Evolutionary conservation across 2,888 invertebrate genomes (phyloP), one percentile per base, ranked within the genome.

Genomic region (Melanargia galathea): DNA sequence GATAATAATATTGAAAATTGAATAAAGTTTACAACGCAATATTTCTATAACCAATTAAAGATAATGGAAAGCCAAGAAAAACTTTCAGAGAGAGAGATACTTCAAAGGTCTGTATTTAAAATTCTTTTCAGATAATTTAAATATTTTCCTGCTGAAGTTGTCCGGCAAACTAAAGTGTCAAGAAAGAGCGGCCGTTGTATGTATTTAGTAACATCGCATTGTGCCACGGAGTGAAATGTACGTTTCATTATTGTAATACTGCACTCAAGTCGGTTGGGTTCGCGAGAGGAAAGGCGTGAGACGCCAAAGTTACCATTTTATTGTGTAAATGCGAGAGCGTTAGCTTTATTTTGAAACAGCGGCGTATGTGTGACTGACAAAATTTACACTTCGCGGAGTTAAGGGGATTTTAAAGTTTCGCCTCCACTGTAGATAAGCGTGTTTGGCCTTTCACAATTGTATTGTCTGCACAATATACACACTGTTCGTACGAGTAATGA

Each of bases 231-330:
- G 70, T 67, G 71, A 76, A 75, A 73, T 74, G 72, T 72, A 73
- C 63, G 68, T 74, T 75, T 72, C 69, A 73, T 79, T 75, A 76
- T 76, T 72, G 71, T 73, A 73, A 72, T 70, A 72, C 70, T 74
- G 71, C 74, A 73, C 76, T 76, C 72, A 69, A 75, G 73, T 72
- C 69, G 68, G 64, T 70, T 56, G 64, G 57, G 66, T 63, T 60
- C 62, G 58, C 61, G 54, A 65, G 62, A 68, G 64, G 62, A 69
- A 70, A 63, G 62, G 67, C 65, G 54, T 52, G 68, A 70, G 69
- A 67, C 60, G 59, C 68, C 67, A 70, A 73, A 70, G 60, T 74
- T 73, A 67, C 65, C 64, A 72, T 74, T 75, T 71, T 70, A 71
- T 71, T 66, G 72, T 68, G 62, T 61, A 65, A 67, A 65, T 63